phyloP scores from a whole-genome alignment of 2,888 invertebrate genomes.

The Azorinus chamasolen region DNA sequence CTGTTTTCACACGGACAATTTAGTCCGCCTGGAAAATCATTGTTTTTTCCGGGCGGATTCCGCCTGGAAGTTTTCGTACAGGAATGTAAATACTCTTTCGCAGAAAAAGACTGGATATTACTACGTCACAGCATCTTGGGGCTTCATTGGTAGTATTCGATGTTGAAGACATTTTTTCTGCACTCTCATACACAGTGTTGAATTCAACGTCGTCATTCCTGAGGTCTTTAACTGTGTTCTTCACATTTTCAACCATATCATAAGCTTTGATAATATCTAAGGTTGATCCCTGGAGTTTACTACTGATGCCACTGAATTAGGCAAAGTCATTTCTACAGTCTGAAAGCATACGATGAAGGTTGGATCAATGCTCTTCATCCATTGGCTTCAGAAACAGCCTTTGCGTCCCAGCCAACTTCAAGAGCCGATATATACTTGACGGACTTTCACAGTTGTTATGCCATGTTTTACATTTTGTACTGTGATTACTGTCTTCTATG shows the following conservation, averaged over 20 bases:
- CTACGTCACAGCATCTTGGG: constrained; percentile 28
- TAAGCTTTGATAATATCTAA: constrained; percentile 44
- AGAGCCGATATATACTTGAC: constrained; percentile 35
- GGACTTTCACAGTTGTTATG: too few species aligned
- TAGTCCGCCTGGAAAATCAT: too few species aligned
- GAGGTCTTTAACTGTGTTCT: constrained; percentile 12
- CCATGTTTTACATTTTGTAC: too few species aligned
- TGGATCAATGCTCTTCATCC: constrained; percentile 47
- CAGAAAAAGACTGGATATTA: constrained; percentile 36
- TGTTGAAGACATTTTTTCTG: constrained; percentile 23
- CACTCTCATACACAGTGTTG: constrained; percentile 20
- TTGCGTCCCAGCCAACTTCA: constrained; percentile 50
- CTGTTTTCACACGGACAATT: too few species aligned
- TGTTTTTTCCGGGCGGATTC: too few species aligned
- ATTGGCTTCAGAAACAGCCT: constrained; percentile 48
- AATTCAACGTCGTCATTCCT: constrained; percentile 24
- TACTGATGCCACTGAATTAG: constrained; percentile 37
- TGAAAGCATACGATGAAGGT: constrained; percentile 51
- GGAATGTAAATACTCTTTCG: constrained; percentile 53
- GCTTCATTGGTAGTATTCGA: constrained; percentile 17
- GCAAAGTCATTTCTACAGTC: constrained; percentile 46
- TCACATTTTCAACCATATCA: constrained; percentile 24
- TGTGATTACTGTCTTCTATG: too few species aligned
- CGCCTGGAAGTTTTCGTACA: too few species aligned
- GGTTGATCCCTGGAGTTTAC: constrained; percentile 48